Evolutionary conservation across 2,888 invertebrate species (phyloP).

Genomic region (Idaea dimidiata): DNA sequence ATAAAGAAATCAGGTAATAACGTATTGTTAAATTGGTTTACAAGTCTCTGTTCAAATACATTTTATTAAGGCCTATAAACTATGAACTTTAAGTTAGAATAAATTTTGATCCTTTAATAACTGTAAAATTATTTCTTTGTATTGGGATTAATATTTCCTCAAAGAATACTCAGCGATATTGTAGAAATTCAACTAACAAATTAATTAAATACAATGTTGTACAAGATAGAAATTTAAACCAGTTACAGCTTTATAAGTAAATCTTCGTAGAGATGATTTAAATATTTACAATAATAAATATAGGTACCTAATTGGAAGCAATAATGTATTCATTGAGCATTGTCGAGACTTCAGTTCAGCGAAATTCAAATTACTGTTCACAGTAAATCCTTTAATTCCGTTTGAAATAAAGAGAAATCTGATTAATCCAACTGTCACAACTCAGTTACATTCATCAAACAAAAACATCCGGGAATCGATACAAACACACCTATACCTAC

Average conservation of each 20-base stretch:
- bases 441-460: constrained; percentile 48
- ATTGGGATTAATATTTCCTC: too few relatives aligned
- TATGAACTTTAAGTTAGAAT: too few relatives aligned
- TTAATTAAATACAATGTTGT: background rate
- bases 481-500: constrained; percentile 54
- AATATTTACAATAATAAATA: background rate
- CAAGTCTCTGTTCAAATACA: background rate
- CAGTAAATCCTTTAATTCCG: constrained; percentile 22
- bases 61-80: too few relatives aligned
- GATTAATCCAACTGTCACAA: constrained; percentile 41
- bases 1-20: constrained; percentile 16
- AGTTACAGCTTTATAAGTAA: background rate
- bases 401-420: constrained; percentile 25
- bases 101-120: too few relatives aligned
- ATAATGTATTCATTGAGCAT: background rate
- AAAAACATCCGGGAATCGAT: constrained; percentile 59
- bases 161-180: background rate
- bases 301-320: background rate
- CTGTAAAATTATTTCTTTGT: too few relatives aligned
- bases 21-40: background rate
- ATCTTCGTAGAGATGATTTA: background rate
- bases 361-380: constrained; percentile 17
- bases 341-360: background rate
- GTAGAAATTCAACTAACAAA: background rate
- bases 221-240: background rate